Base-by-base conservation (phyloP, 1,140 invertebrate genomes). In the Heliconius melpomene region DNA sequence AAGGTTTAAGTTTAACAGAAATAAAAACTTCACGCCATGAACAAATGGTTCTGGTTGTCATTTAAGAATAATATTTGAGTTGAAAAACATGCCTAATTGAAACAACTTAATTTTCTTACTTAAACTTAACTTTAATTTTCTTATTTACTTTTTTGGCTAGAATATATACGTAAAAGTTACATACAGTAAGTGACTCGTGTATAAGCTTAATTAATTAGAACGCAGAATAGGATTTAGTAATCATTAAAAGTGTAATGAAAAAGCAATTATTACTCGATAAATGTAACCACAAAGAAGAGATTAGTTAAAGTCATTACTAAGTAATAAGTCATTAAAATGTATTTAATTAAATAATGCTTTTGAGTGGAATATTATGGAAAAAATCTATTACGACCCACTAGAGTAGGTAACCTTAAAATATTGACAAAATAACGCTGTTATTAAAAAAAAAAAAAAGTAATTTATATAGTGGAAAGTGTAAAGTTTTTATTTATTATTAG, bases 181-280 rank as follows among this genome's bases (percentile, higher is more conserved):
- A 3, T 7, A 32, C 29, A 2, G 3, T 13, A 29, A 66, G 8
- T n/a, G 2, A 60, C 3, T 13, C 54, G 7, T 23, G 7, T 57
- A 52, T 52, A 57, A 23, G 54, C 20, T 23, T 57, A 23, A 23
- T 23, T 26, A 3, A 66, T 66, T 66, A 29, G 11, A 23, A 29
- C 13, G 11, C 26, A 60, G 54, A 60, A 66, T 66, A 11, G 29
- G 26, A 66, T 66, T 66, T 66, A 66, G 2, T 66, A 66, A 66
- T 60, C 54, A 60, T 60, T 66, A 66, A 26, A 66, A 29, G 2
- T 66, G 60, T 66, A 66, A 66, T 66, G 23, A 66, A 66, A 66
- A 66, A 26, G 23, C 26, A 26, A 29, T 66, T 66, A 66, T 29
- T 29, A 9, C 6, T 66, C 60, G 60, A 66, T 66, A 66, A 66